Base-by-base conservation (phyloP, 2,888 invertebrate genomes). In the Polietes domitor region DNA sequence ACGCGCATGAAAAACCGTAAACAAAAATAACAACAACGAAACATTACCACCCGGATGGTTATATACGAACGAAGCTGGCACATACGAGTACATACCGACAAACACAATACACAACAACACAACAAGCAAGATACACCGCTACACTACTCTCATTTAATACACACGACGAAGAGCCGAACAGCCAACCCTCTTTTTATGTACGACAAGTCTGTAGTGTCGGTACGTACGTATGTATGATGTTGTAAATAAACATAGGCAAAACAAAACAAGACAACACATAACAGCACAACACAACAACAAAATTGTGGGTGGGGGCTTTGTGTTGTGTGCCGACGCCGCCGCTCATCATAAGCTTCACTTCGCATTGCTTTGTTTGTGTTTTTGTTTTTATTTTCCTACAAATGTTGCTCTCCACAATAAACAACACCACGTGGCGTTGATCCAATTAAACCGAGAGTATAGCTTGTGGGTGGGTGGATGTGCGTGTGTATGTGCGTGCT, bases 401-500 rank as follows among this genome's bases (percentile, higher is more conserved):
- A 78, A 43, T 21, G 71, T 72, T 61, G 37, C 58, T 47, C 71
- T 81, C 74, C 50, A 61, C 68, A 83, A 83, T 83, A 77, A 83
- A 83, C 80, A 37, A 37, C 4, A 88, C 85, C 88, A 89, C 89
- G 89, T 90, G 90, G 86, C 85, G 88, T 86, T 87, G 87, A 87
- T 87, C 85, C 91, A 90, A 91, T 90, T 90, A 90, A 89, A 85
- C 82, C 83, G 70, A 78, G 83, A 5, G 32, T 32, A 32, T 7
- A 7, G 32, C 7, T 3, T 32, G 32, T 32, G 32, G 32, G 32
- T 32, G 32, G 7, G 32, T 32, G 32, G 32, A 1, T 37, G 37
- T 3, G 37, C 1, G 85, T 65, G 74, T 85, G 86, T 84, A 63
- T 76, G 85, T 37, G 85, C 84, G n/a, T n/a, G 83, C 86, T 86